Evolutionary conservation across 2,797 vertebrate genomes (phyloP), one percentile per base, ranked within the genome.

Genomic region (Cygnus olor): DNA sequence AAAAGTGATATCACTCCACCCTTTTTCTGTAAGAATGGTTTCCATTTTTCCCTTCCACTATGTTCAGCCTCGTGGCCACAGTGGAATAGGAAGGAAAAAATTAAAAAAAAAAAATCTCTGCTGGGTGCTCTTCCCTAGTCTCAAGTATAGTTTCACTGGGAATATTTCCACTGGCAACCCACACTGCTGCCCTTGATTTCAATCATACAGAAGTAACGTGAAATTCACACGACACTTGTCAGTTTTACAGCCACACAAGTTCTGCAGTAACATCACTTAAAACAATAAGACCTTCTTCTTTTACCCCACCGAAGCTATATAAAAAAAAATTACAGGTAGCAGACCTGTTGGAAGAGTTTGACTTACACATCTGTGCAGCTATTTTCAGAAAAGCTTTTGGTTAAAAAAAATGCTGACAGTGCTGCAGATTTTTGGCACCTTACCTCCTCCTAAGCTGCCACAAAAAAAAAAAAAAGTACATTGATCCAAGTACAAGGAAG

Each of bases 261-360:
- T 91, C 73, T 70, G 18, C 44, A 87, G 87, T 89, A 88, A 77
- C 42, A 68, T 64, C 53, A 86, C 36, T 90, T 91, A 90, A 91
- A 96, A 69, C 63, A 81, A 94, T 27, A 87, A 61, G 51, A 76
- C 40, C 40, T 81, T 81, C 36, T 60, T 45, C 17, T 16, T 80
- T 80, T 51, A 44, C 79, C 40, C 51, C 25, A 36, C 10, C 28
- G 87, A 85, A 89, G 53, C 28, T 51, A 27, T 38, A 11, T 51
- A 25, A 51, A 51, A 47, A 5, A 51, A 71, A 71, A 61, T 25
- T 18, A 79, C 15, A 60, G 9, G 30, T 16, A 63, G 45, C 14
- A 51, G 12, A 63, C 45, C 47, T 86, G 38, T 5, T 28, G 25
- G 24, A 80, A 69, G 34, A 70, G 27, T 69, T 53, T 51, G 16